Conservation (phyloP, 2,797 vertebrate genomes). For the Apogon hyalosoma region DNA sequence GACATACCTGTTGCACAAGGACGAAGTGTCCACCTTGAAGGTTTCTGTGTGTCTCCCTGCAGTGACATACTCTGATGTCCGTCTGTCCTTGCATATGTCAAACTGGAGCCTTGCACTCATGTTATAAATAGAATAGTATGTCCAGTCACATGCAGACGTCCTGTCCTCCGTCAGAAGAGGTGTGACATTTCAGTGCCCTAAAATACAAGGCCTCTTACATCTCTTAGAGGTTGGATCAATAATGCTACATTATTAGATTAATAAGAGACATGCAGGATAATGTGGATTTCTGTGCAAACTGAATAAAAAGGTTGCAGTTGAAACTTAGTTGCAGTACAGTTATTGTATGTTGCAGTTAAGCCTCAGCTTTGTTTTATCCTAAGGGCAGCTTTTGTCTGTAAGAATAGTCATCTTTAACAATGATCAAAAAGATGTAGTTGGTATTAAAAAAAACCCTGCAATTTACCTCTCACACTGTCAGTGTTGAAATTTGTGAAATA, state of each 20-base stretch:
- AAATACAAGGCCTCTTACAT: conserved; percentile 48
- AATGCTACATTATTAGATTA: conserved; percentile 11
- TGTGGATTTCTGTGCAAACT: too few species aligned
- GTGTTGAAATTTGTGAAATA: too few species aligned
- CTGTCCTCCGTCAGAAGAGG: conserved; percentile 52
- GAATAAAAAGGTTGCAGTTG: too few species aligned
- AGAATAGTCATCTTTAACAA: too few species aligned
- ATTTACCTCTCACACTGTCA: too few species aligned
- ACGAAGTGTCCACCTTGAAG: conserved; percentile 52
- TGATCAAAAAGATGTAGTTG: too few species aligned
- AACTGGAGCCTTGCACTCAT: conserved; percentile 53
- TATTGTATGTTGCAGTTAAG: too few species aligned
- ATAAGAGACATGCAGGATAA: neutral
- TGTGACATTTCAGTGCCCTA: conserved; percentile 66
- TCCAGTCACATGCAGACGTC: conserved; percentile 79
- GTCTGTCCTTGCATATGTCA: conserved; percentile 75
- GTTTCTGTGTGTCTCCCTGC: conserved; percentile 48
- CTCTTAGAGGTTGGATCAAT: conserved; percentile 34
- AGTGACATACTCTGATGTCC: conserved; percentile 61
- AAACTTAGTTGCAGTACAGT: too few species aligned
- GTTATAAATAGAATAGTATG: conserved; percentile 84
- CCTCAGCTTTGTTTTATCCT: too few species aligned
- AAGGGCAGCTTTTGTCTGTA: too few species aligned
- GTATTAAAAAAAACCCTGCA: too few species aligned
- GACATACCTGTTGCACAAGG: conserved; percentile 68